Conservation (phyloP, 2,113 vertebrate genomes). For the Guaruba guarouba region DNA sequence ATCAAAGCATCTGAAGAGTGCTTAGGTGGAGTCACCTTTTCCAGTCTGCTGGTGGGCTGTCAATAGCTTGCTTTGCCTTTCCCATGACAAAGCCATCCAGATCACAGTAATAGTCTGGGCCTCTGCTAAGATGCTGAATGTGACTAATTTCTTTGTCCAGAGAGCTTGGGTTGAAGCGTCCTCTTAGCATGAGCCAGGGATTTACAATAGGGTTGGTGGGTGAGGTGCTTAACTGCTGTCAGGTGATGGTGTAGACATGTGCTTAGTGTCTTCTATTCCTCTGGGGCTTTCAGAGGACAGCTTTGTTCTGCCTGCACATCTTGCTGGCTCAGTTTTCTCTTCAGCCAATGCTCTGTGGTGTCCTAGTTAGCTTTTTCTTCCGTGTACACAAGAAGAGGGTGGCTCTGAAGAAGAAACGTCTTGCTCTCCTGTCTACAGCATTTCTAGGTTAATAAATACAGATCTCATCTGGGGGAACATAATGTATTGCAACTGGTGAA, state of each 20-base stretch:
- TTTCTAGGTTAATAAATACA: not conserved
- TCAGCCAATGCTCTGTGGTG: not conserved
- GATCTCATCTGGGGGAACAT: not conserved
- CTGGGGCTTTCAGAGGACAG: not conserved
- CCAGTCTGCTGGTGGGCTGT: not conserved
- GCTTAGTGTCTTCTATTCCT: not conserved
- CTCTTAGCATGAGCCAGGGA: not conserved
- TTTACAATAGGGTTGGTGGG: not conserved
- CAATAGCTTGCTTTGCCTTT: not conserved
- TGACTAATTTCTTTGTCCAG: not conserved
- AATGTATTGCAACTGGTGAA: not conserved
- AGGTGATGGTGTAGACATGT: not conserved
- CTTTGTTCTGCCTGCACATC: not conserved
- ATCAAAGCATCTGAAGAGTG: not conserved
- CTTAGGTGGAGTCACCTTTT: not conserved
- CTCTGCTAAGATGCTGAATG: not conserved
- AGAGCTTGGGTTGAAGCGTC: not conserved
- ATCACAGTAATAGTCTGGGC: not conserved
- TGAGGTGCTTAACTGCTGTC: not conserved
- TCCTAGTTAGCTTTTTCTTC: not conserved
- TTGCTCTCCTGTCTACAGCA: not conserved
- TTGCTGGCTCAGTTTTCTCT: not conserved
- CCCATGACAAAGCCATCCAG: not conserved
- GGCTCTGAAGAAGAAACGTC: not conserved
- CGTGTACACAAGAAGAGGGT: not conserved